Conservation (phyloP, 1,140 invertebrate species). For the Neocloeon triangulifer region DNA sequence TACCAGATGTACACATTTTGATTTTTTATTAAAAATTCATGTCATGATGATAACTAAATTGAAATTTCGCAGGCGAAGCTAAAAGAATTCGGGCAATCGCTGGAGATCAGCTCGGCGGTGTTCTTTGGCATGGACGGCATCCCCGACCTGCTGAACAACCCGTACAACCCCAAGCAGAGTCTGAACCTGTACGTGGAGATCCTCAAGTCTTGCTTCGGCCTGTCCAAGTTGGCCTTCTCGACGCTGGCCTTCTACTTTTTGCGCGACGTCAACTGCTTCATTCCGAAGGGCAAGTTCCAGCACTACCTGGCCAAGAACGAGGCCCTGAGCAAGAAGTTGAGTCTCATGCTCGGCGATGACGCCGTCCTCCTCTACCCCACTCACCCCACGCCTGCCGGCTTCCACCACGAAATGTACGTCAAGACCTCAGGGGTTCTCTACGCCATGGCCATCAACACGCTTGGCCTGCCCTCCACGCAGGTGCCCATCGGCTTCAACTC, state of each 20-base stretch:
- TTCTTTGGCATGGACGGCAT: slow-evolving; percentile 25
- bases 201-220: slow-evolving; percentile 18
- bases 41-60: neutral
- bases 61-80: slow-evolving; percentile 12
- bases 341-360: slow-evolving; percentile 27
- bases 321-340: slow-evolving; percentile 15
- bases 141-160: slow-evolving; percentile 22
- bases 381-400: slow-evolving; percentile 33
- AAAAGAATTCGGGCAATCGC: slow-evolving; percentile 20
- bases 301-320: slow-evolving; percentile 15
- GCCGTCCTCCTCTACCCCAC: slow-evolving; percentile 57
- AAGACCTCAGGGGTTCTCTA: slow-evolving; percentile 37
- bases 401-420: slow-evolving; percentile 32
- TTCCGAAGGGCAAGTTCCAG: slow-evolving; percentile 12
- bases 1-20: too few species aligned
- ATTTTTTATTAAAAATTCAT: neutral
- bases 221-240: slow-evolving; percentile 18
- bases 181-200: slow-evolving; percentile 18
- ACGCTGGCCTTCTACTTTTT: slow-evolving; percentile 18
- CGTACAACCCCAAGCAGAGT: slow-evolving; percentile 23
- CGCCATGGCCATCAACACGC: slow-evolving; percentile 45
- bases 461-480: slow-evolving; percentile 51
- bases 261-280: slow-evolving; percentile 16
- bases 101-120: slow-evolving; percentile 22
- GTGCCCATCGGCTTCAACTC: slow-evolving; percentile 39